Evolutionary conservation across 2,888 invertebrate species (phyloP).

Genomic region (Tetanocera ferruginea): DNA sequence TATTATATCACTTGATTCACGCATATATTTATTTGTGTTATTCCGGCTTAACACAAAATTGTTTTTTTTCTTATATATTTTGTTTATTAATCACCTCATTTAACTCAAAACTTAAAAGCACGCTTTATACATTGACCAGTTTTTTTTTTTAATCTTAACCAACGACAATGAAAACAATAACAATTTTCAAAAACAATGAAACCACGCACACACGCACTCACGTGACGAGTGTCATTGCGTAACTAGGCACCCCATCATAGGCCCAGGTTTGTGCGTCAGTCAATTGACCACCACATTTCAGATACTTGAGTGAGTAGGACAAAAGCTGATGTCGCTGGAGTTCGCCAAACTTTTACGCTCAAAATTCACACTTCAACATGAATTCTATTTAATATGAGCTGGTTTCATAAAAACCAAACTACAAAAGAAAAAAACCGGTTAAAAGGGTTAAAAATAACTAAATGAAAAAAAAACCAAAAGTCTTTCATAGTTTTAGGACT

Average conservation of each 20-base stretch:
- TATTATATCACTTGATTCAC: too few relatives aligned
- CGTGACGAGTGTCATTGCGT: slow-evolving; percentile 31
- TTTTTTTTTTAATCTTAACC: neutral
- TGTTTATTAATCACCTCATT: neutral
- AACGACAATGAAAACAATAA: neutral
- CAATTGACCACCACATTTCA: slow-evolving; percentile 57
- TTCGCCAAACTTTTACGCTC: slow-evolving; percentile 26
- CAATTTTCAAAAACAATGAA: neutral
- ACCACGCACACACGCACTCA: slow-evolving; percentile 42
- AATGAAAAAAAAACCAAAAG: neutral
- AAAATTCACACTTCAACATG: slow-evolving; percentile 29
- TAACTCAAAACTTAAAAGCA: too few relatives aligned
- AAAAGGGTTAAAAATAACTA: neutral
- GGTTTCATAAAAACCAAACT: neutral
- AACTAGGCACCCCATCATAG: slow-evolving; percentile 19
- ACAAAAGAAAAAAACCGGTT: slow-evolving; percentile 1
- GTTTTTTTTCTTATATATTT: neutral
- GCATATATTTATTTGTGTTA: too few relatives aligned
- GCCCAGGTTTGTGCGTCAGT: slow-evolving; percentile 39
- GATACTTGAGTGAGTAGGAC: slow-evolving; percentile 57
- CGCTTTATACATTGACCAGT: too few relatives aligned
- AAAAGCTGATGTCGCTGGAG: slow-evolving; percentile 55
- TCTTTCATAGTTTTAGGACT: slow-evolving; percentile 28
- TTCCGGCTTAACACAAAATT: too few relatives aligned
- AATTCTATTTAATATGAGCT: slow-evolving; percentile 33